phyloP scores from a whole-genome alignment of 2,888 invertebrate genomes.

The Trichopoda pennipes region DNA sequence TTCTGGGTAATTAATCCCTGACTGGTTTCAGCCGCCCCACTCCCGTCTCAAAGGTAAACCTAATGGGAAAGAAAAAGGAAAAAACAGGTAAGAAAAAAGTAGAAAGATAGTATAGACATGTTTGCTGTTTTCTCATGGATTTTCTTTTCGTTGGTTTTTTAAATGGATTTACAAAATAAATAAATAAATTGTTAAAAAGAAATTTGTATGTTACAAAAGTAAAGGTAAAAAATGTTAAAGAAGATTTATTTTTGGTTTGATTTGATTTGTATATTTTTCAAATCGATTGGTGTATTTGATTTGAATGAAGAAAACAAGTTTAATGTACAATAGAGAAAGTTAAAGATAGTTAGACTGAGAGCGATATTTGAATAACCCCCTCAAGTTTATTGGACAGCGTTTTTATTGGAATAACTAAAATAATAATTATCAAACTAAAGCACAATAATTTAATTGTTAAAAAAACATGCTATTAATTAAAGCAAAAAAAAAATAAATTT shows the following conservation, averaged over 20 bases:
- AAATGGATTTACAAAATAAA: conserved; percentile 44
- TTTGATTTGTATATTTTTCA: conserved; percentile 26
- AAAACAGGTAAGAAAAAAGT: conserved; percentile 71
- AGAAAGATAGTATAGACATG: conserved; percentile 69
- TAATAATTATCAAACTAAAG: not conserved
- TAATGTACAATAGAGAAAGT: conserved; percentile 39
- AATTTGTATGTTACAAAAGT: conserved; percentile 12
- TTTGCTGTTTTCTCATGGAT: conserved; percentile 41
- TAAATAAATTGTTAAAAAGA: conserved; percentile 49
- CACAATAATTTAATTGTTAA: not conserved
- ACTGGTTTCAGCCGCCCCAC: conserved; percentile 82
- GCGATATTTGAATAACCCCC: conserved; percentile 44
- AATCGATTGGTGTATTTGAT: conserved; percentile 77
- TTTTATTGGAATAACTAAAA: conserved; percentile 5
- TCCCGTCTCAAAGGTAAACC: conserved; percentile 82
- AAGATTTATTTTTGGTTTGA: not conserved
- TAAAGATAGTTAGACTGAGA: conserved; percentile 31
- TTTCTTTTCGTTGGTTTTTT: conserved; percentile 2
- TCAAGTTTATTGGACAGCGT: conserved; percentile 55
- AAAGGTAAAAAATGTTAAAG: conserved; percentile 1
- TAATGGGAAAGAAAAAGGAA: conserved; percentile 79
- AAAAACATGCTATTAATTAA: conserved; percentile 13
- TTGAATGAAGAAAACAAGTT: conserved; percentile 18
- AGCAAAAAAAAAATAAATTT: not conserved
- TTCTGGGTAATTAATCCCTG: conserved; percentile 82